A percentile compares a stretch with the other conserved stretches of the same genome.
Conservation (phyloP, 1,140 invertebrate species). For the Pachyrhynchus sulphureomaculatus region DNA sequence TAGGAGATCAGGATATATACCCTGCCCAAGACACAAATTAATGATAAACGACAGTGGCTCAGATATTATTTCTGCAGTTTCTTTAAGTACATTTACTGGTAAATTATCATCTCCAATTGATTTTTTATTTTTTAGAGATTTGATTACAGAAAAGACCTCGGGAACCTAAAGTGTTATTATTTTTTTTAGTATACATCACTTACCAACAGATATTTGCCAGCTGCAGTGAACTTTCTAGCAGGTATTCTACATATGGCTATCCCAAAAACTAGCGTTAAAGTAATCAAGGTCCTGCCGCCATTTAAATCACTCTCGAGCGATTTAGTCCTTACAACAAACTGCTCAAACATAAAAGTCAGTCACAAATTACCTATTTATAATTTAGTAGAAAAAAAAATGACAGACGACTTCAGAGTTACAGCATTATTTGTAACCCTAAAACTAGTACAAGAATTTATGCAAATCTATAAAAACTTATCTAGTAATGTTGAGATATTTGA, state of each 20-base stretch:
- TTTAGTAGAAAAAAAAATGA: slow-evolving; percentile 57
- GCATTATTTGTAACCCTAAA: slow-evolving; percentile 56
- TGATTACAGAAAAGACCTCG: too few relatives aligned
- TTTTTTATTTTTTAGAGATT: too few relatives aligned
- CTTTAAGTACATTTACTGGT: too few relatives aligned
- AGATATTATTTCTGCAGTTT: too few relatives aligned
- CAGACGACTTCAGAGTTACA: slow-evolving; percentile 64
- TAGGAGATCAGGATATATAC: too few relatives aligned
- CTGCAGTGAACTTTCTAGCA: slow-evolving; percentile 74
- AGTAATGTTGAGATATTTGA: slow-evolving; percentile 52
- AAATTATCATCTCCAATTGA: too few relatives aligned
- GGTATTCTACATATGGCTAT: slow-evolving; percentile 67
- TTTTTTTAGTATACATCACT: slow-evolving; percentile 68
- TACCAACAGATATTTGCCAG: slow-evolving; percentile 80
- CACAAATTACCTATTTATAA: slow-evolving; percentile 54
- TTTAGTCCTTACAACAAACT: slow-evolving; percentile 57
- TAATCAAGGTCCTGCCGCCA: slow-evolving; percentile 63
- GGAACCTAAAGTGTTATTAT: too few relatives aligned
- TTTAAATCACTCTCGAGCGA: slow-evolving; percentile 62
- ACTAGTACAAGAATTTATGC: slow-evolving; percentile 57
- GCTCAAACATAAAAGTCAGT: slow-evolving; percentile 47
- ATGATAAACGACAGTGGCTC: too few relatives aligned
- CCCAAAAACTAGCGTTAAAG: slow-evolving; percentile 57
- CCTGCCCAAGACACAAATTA: too few relatives aligned
- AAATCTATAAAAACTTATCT: slow-evolving; percentile 47